These are phyloP conservation scores for Lampris megalopsis DNA, from an alignment of 2,113 vertebrate genomes.

Conservation along the genomic window DNA sequence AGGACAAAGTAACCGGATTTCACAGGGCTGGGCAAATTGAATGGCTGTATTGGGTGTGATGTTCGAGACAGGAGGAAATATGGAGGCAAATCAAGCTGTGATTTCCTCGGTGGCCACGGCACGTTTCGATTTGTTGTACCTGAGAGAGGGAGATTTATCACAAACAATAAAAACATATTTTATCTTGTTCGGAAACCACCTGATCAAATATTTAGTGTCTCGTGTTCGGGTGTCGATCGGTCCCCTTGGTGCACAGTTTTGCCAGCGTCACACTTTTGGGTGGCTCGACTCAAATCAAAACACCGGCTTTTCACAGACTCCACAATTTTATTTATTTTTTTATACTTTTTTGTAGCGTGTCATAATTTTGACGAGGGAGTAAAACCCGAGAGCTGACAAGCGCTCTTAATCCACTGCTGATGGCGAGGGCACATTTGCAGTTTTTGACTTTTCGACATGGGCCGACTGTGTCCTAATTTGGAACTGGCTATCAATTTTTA, in stretches of 20 bases:
- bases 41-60: constrained; percentile 58
- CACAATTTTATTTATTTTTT: no score
- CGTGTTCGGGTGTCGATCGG: constrained; percentile 1
- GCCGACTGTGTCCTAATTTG: constrained; percentile 36
- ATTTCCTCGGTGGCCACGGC: constrained; percentile 30
- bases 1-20: constrained; percentile 51
- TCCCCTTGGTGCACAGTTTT: constrained; percentile 3
- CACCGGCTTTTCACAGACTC: neutral
- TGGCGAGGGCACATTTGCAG: constrained; percentile 38
- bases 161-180: constrained; percentile 45
- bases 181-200: constrained; percentile 21
- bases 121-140: constrained; percentile 28
- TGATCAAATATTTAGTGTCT: constrained; percentile 4
- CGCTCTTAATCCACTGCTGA: constrained; percentile 61
- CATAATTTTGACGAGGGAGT: constrained; percentile 44
- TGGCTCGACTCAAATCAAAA: neutral
- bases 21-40: constrained; percentile 51
- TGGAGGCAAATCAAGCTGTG: constrained; percentile 38
- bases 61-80: constrained; percentile 56
- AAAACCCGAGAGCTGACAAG: constrained; percentile 59
- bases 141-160: constrained; percentile 28
- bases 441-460: constrained; percentile 43
- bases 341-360: constrained; percentile 22
- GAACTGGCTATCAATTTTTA: constrained; percentile 13
- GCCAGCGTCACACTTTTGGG: neutral